Base-by-base conservation (phyloP, 2,888 invertebrate genomes). In the Chesias legatella region DNA sequence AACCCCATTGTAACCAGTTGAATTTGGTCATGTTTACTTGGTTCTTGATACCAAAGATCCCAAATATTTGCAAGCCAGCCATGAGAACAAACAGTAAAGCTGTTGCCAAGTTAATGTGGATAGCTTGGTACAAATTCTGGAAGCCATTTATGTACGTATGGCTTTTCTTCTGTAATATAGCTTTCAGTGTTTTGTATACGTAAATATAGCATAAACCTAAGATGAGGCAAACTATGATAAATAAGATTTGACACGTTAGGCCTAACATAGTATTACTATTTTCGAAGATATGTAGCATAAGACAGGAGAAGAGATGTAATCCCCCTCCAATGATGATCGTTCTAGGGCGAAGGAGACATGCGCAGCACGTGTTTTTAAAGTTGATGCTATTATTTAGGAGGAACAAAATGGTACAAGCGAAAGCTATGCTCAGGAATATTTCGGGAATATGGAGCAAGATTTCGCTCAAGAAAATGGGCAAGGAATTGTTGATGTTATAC, bases 1-100 rank as follows among this genome's bases (percentile, higher is more conserved):
- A 97, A 10, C 95, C 94, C 96, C 96, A 97, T 89, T 97, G 94
- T 2, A 96, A 89, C 98, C 98, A 98, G 48, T 93, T 93, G 59
- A 93, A 92, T 59, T 93, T 92, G 1, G 90, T 90, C 80, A 91
- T 90, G 40, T 83, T 89, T 10, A 89, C 89, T 59, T 86, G 86
- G 50, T 83, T 46, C 31, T 52, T 85, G 33, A 89, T 85, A 4
- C 84, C 84, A 38, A 89, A 77, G 33, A 88, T 88, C 1, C 95
- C 95, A 71, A 96, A 97, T 11, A 97, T 91, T 67, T 97, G 96
- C 13, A 97, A 90, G 7, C 92, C 92, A 1, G 95, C 95, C 85
- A 96, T 90, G 11, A 97, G 77, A 7, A 97, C 91, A 67, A 96
- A 96, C 17, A 97, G 84, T 57, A 97, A 79, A 0, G 97, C 95